Base-by-base conservation (phyloP, 1,140 invertebrate genomes). In the Saxidomus purpurata region DNA sequence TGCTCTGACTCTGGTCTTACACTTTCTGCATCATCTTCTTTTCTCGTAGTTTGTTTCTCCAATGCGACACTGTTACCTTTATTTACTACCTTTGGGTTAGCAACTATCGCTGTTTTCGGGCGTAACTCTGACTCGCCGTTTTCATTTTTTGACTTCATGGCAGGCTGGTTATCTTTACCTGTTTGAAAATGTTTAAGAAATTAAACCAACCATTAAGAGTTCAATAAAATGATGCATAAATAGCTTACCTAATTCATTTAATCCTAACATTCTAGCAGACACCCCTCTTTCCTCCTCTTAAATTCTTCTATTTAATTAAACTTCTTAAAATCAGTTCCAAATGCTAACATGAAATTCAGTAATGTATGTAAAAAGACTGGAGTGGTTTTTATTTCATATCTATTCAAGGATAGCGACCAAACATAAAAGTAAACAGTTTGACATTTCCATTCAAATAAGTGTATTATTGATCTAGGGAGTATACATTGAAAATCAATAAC, bases 91-190 rank as follows among this genome's bases (percentile, higher is more conserved):
- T 91, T 92, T 11, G 92, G 91, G 17, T 90, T 89, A 11, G 69
- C 55, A n/a, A 93, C 67, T 31, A 86, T 90, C 40, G 90, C 84
- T 38, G 92, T 93, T 67, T 87, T 86, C 0, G 92, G 92, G 31
- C 92, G 71, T 11, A 71, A 43, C 43, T 77, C 63, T 25, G 43
- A 19, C 8, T 89, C 59, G 15, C 47, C 52, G 34, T 67, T 34
- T 74, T 55, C 17, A 69, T 22, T 74, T 15, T 67, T 43, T 22
- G 59, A 1, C 59, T 82, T 71, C 59, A 63, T n/a, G 17, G 43
- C 61, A 40, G 40, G 11, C 52, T 25, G 38, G 17, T 63, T 52
- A n/a, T 84, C 63, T 71, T 69, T 84, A 52, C 82, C 82, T 84
- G 59, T 69, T 17, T 11, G 52, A 63, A 28, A 28, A 83, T 19